These are phyloP conservation scores for Penaeus indicus DNA, from an alignment of 1,140 invertebrate genomes.

Conservation along the genomic window DNA sequence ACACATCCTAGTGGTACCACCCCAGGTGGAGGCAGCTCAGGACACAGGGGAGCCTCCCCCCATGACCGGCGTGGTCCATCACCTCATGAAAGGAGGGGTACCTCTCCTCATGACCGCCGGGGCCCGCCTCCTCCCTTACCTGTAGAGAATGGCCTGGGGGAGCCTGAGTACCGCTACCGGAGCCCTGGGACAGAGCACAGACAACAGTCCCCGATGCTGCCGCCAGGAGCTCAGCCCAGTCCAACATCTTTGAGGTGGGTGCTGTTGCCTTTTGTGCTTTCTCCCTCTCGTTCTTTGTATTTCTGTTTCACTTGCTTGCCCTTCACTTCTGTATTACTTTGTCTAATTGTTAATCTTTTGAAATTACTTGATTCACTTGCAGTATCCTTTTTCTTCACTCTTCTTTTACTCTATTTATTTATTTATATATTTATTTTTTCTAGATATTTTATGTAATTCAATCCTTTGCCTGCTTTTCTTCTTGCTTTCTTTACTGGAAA, in stretches of 20 bases:
- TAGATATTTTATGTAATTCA: no score
- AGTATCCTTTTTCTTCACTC: no score
- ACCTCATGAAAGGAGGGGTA: slow-evolving; percentile 54
- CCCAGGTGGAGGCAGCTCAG: slow-evolving; percentile 19
- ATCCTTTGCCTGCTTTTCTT: no score
- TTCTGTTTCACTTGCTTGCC: not conserved
- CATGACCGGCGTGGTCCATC: slow-evolving; percentile 60
- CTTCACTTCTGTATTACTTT: not conserved
- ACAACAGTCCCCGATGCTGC: slow-evolving; percentile 62
- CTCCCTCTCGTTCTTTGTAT: not conserved
- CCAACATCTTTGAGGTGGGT: slow-evolving; percentile 45
- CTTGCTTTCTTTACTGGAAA: no score
- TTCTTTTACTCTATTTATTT: no score
- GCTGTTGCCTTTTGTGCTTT: not conserved
- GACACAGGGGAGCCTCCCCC: slow-evolving; percentile 62
- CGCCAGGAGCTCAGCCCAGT: slow-evolving; percentile 59
- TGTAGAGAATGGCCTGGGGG: slow-evolving; percentile 50
- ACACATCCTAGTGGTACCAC: not conserved
- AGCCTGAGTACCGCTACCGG: slow-evolving; percentile 57
- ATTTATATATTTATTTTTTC: no score
- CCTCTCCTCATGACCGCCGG: slow-evolving; percentile 61
- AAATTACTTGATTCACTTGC: no score
- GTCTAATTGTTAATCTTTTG: no score
- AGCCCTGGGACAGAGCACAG: slow-evolving; percentile 55
- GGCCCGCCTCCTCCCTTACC: slow-evolving; percentile 47